These are phyloP conservation scores for Corynorhinus townsendii DNA, from an alignment of 2,113 vertebrate genomes.

Conservation along the genomic window DNA sequence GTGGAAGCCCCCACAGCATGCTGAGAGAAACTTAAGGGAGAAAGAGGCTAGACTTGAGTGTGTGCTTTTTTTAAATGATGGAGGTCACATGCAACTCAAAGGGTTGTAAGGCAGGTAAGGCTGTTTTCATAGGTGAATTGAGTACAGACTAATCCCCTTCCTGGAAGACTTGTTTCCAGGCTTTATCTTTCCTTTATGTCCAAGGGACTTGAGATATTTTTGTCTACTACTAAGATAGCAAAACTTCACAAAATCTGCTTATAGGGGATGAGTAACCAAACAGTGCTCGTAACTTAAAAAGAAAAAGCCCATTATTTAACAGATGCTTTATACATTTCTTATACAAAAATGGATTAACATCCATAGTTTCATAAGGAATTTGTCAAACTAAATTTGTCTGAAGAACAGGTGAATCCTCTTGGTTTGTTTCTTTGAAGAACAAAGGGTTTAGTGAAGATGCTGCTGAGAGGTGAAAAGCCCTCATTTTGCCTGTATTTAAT, in stretches of 20 bases:
- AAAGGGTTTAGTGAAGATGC: background rate
- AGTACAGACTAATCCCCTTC: background rate
- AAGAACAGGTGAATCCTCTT: constrained; percentile 17
- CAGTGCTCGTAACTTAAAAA: background rate
- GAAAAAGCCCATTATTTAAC: background rate
- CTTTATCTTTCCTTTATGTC: constrained; percentile 43
- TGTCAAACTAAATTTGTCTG: background rate
- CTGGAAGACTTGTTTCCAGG: constrained; percentile 36
- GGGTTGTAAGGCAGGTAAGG: constrained; percentile 22
- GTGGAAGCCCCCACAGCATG: background rate
- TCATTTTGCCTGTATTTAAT: constrained; percentile 39
- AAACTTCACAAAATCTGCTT: background rate
- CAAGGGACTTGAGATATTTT: constrained; percentile 23
- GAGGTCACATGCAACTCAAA: background rate
- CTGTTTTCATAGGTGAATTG: constrained; percentile 19
- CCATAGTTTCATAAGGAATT: background rate
- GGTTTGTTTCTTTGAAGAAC: constrained; percentile 43
- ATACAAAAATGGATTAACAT: constrained; percentile 10
- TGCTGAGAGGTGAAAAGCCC: background rate
- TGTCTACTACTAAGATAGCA: background rate
- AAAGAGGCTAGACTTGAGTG: constrained; percentile 30
- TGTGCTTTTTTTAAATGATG: background rate
- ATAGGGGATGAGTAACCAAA: background rate
- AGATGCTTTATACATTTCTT: background rate
- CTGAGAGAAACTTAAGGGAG: constrained; percentile 35